Conservation (phyloP, 2,888 invertebrate genomes). For the Apamea anceps region DNA sequence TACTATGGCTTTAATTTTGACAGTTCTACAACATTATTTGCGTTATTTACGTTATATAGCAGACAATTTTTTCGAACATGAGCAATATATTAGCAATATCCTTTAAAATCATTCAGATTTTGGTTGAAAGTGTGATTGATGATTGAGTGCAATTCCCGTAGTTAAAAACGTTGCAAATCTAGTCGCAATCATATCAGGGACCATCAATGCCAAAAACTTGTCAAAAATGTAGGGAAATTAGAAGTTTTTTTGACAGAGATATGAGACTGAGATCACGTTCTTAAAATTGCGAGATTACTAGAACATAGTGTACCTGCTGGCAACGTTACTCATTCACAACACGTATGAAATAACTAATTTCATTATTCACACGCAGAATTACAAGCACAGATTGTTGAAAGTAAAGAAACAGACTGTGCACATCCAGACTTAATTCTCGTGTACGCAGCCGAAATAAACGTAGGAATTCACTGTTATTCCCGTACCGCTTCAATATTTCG, state of each 20-base stretch:
- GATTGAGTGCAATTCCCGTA: too few relatives aligned
- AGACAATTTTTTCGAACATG: background rate
- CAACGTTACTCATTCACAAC: background rate
- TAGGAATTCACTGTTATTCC: constrained; percentile 53
- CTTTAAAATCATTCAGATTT: background rate
- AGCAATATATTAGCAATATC: background rate
- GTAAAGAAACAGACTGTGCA: constrained; percentile 37
- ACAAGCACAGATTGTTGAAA: constrained; percentile 34
- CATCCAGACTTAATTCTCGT: constrained; percentile 42
- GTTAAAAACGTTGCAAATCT: background rate
- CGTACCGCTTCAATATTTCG: constrained; percentile 64
- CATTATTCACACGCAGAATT: constrained; percentile 42
- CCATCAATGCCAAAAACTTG: background rate
- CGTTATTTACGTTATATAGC: background rate
- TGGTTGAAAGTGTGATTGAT: background rate
- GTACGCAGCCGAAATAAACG: constrained; percentile 43
- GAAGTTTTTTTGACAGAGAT: background rate
- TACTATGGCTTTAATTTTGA: background rate
- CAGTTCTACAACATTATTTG: background rate
- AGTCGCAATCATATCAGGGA: background rate
- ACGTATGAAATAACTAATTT: constrained; percentile 18
- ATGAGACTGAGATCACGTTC: background rate
- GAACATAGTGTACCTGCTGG: constrained; percentile 6
- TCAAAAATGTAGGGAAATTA: background rate
- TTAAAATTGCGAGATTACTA: background rate